These are phyloP conservation scores for Nephrotoma guestfalica DNA, from an alignment of 2,888 invertebrate species.

Conservation along the genomic window DNA sequence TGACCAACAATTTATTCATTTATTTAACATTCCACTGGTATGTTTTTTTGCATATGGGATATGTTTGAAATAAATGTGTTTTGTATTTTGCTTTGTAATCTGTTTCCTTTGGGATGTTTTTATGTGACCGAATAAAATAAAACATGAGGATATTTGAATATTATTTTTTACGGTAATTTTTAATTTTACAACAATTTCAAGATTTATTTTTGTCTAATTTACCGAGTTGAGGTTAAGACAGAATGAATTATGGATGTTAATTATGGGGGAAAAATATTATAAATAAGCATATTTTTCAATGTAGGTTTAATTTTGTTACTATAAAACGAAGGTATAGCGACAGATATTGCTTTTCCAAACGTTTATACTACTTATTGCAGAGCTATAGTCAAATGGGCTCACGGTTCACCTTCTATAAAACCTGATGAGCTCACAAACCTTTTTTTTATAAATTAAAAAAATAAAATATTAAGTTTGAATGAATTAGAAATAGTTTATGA, in stretches of 20 bases:
- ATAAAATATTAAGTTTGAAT: too few relatives aligned
- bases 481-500: too few relatives aligned
- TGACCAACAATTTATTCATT: background rate
- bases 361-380: too few relatives aligned
- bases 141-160: background rate
- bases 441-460: too few relatives aligned
- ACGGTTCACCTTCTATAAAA: too few relatives aligned
- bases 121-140: background rate
- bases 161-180: background rate
- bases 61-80: background rate
- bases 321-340: too few relatives aligned
- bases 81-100: background rate
- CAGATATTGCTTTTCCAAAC: too few relatives aligned
- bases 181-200: background rate
- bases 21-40: background rate
- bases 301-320: too few relatives aligned
- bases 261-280: background rate
- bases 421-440: too few relatives aligned
- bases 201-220: background rate
- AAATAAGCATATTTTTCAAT: background rate
- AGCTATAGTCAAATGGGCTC: too few relatives aligned
- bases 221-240: background rate
- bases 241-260: background rate
- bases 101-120: background rate
- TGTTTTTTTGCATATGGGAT: background rate